phyloP scores from a whole-genome alignment of 1,140 invertebrate genomes.

The Aleiodes sp. region DNA sequence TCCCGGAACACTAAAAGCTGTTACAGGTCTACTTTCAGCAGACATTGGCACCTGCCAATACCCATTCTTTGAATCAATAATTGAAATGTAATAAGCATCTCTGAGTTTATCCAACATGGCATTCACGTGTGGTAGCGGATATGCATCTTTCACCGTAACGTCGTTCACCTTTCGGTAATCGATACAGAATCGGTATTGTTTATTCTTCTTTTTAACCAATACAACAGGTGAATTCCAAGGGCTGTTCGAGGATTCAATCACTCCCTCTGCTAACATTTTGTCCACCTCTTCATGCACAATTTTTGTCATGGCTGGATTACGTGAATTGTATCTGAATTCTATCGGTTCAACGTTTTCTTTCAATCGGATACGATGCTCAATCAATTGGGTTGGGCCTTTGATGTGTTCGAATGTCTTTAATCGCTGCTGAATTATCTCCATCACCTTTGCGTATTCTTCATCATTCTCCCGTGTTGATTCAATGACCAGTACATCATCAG shows the following conservation, averaged over 20 bases:
- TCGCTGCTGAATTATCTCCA: neutral
- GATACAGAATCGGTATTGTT: constrained; percentile 38
- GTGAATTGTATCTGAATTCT: constrained; percentile 44
- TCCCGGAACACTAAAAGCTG: constrained; percentile 49
- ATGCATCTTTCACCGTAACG: constrained; percentile 46
- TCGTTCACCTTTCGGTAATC: constrained; percentile 47
- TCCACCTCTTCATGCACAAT: constrained; percentile 22
- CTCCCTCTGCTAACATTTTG: constrained; percentile 37
- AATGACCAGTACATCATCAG: neutral
- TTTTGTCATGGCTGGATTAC: constrained; percentile 31
- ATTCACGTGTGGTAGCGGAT: too few relatives aligned
- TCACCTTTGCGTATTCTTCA: neutral
- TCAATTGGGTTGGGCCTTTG: constrained; percentile 5
- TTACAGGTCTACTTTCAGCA: constrained; percentile 47
- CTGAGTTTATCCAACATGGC: constrained; percentile 52
- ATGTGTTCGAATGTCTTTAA: neutral
- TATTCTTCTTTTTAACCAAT: constrained; percentile 40
- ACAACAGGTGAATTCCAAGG: constrained; percentile 40
- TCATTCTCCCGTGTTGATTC: neutral
- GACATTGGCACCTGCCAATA: constrained; percentile 61
- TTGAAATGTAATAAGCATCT: constrained; percentile 51
- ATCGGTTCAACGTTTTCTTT: constrained; percentile 40
- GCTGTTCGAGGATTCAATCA: constrained; percentile 45
- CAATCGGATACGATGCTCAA: constrained; percentile 48
- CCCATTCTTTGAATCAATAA: constrained; percentile 59